A percentile compares a stretch with the other conserved stretches of the same genome.
These are phyloP conservation scores for Automeris io DNA, from an alignment of 2,888 invertebrate genomes.

Conservation along the genomic window DNA sequence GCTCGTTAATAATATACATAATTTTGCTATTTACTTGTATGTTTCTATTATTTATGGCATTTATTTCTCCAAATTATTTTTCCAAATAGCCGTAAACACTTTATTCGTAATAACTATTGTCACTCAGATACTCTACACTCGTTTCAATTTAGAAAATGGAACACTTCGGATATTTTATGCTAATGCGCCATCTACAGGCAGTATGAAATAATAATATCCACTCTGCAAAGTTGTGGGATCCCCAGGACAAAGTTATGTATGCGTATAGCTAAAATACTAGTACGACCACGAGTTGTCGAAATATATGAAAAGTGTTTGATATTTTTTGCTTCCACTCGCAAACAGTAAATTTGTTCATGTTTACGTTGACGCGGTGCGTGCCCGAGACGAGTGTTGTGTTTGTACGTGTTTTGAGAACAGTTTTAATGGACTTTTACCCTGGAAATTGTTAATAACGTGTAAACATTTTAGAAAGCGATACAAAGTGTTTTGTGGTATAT, in stretches of 20 bases:
- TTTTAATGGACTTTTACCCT: constrained; percentile 26
- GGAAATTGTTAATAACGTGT: constrained; percentile 14
- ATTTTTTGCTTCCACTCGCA: neutral
- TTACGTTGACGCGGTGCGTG: constrained; percentile 17
- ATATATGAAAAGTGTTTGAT: neutral
- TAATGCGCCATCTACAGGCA: constrained; percentile 42
- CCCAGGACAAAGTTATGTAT: constrained; percentile 12
- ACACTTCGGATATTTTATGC: constrained; percentile 46
- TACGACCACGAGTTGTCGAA: neutral
- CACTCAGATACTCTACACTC: neutral
- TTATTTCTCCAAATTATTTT: no score
- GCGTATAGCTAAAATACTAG: constrained; percentile 2
- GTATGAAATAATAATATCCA: constrained; percentile 54
- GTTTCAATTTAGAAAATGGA: constrained; percentile 37
- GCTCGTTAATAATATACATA: no score
- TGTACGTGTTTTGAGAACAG: constrained; percentile 27
- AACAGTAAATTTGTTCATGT: constrained; percentile 1
- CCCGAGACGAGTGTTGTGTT: constrained; percentile 24
- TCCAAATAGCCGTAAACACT: no score
- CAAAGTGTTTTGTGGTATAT: no score
- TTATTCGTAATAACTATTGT: neutral
- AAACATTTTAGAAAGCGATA: no score
- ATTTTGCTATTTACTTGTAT: no score
- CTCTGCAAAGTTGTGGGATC: constrained; percentile 24
- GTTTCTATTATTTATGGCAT: no score